A percentile compares a stretch with the other conserved stretches of the same genome.
Evolutionary conservation across 92 coral and sea anemone species (phyloP).

Genomic region (Muricea muricata): DNA sequence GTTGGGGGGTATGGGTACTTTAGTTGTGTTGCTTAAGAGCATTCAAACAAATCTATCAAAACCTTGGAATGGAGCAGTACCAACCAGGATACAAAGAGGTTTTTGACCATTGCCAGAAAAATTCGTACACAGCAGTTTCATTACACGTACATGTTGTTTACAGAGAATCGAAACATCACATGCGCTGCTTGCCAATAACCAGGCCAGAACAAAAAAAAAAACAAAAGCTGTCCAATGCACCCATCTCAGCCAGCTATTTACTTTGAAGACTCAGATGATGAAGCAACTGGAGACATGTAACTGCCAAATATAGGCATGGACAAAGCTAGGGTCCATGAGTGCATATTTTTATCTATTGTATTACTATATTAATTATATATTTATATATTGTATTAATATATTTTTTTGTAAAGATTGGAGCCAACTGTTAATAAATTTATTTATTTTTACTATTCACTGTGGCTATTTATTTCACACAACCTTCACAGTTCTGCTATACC

Average conservation of each 20-base stretch:
- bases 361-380: too few relatives aligned
- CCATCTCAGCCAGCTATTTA: conserved; percentile 47
- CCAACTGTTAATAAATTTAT: too few relatives aligned
- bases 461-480: too few relatives aligned
- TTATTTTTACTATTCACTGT: too few relatives aligned
- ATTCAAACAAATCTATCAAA: conserved; percentile 42
- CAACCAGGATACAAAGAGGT: conserved; percentile 40
- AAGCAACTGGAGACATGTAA: not conserved
- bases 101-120: conserved; percentile 1
- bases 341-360: too few relatives aligned
- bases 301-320: too few relatives aligned
- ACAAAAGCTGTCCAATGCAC: conserved; percentile 49
- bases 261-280: conserved; percentile 46
- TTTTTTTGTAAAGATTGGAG: too few relatives aligned
- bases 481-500: too few relatives aligned
- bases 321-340: too few relatives aligned
- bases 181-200: conserved; percentile 47
- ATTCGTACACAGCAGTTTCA: conserved; percentile 46
- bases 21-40: conserved; percentile 50
- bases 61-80: conserved; percentile 55
- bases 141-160: conserved; percentile 37
- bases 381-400: too few relatives aligned
- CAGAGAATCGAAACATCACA: not conserved
- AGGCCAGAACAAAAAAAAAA: conserved; percentile 52
- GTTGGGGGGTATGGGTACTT: conserved; percentile 66